phyloP scores from a whole-genome alignment of 1,140 invertebrate species.

The Heliconius congener region DNA sequence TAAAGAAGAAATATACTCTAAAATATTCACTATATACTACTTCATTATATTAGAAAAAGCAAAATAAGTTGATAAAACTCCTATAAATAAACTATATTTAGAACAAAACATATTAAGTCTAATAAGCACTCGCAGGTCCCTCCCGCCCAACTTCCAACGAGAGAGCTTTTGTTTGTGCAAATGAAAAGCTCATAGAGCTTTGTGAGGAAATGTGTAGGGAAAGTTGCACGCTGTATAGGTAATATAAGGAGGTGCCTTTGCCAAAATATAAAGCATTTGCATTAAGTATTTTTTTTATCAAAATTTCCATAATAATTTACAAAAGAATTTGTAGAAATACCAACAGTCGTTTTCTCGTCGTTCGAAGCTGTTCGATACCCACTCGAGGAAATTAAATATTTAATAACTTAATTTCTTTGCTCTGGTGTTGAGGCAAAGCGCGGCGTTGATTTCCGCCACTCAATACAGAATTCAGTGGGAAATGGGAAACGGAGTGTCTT shows the following conservation, averaged over 20 bases:
- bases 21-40: no score
- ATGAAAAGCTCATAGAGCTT: background rate
- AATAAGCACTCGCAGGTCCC: background rate
- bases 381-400: no score
- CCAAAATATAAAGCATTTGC: background rate
- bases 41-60: background rate
- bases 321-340: background rate
- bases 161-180: background rate
- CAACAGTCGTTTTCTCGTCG: background rate
- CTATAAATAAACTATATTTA: background rate
- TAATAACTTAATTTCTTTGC: no score
- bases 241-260: background rate
- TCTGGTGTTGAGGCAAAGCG: no score
- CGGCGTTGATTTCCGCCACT: no score
- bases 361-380: no score
- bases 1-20: no score
- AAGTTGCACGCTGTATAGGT: background rate
- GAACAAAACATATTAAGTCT: background rate
- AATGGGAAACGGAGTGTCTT: no score
- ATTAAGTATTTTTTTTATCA: background rate
- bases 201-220: background rate
- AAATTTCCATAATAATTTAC: background rate
- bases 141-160: background rate
- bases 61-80: background rate
- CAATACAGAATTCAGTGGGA: no score